phyloP scores from a whole-genome alignment of 1,140 invertebrate genomes.

The Orchestia grillus region DNA sequence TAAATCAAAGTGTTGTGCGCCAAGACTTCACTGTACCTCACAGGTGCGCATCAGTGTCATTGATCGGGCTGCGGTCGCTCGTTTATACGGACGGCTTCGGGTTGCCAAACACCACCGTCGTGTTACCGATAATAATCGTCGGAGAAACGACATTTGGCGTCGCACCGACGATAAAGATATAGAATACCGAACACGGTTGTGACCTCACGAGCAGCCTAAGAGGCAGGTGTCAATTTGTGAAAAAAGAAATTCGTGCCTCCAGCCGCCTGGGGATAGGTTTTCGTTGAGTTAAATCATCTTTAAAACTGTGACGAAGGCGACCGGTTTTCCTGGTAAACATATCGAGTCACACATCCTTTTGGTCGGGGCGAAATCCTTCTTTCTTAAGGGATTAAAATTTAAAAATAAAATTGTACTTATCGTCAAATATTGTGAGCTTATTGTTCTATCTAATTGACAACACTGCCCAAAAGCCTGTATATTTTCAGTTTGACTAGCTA shows the following conservation, averaged over 20 bases:
- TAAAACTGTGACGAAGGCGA: not conserved
- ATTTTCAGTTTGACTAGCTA: no score
- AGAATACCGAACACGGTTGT: not conserved
- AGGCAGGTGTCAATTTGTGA: not conserved
- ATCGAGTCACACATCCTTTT: not conserved
- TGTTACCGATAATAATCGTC: not conserved
- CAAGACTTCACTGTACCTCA: not conserved
- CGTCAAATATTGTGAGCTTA: not conserved
- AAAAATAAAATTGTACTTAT: not conserved
- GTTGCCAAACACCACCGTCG: not conserved
- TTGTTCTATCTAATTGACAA: not conserved
- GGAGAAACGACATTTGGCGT: not conserved
- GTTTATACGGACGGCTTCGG: not conserved
- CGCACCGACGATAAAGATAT: not conserved
- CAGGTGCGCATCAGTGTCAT: conserved; percentile 28
- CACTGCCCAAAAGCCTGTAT: no score
- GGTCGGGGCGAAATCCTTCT: not conserved
- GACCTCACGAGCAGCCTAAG: not conserved
- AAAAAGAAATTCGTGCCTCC: not conserved
- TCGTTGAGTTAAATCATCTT: not conserved
- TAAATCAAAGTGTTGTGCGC: conserved; percentile 12
- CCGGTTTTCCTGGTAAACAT: not conserved
- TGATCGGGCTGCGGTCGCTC: not conserved
- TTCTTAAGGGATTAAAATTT: not conserved
- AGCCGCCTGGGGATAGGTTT: not conserved